Percentiles rank a stretch among this genome's conserved stretches.
phyloP scores from a whole-genome alignment of 1,140 invertebrate genomes.

The Hypothenemus hampei region DNA sequence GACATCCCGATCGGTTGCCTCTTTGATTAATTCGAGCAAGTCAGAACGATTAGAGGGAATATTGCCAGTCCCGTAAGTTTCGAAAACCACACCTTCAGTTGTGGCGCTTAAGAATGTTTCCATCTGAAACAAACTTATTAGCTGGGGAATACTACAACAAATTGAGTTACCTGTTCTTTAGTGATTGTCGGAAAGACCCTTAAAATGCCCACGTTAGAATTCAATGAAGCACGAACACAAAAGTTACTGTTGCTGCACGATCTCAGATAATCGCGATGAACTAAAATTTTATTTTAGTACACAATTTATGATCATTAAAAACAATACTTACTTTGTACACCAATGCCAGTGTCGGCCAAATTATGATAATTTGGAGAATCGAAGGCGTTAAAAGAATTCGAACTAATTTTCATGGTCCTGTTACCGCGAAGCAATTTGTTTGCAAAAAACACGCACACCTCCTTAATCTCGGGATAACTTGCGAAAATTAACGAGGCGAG shows the following conservation, averaged over 20 bases:
- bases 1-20: conserved; percentile 72
- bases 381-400: conserved; percentile 81
- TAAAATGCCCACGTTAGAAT: conserved; percentile 33
- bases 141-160: background rate
- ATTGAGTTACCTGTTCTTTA: conserved; percentile 31
- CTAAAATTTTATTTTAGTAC: conserved; percentile 17
- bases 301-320: background rate
- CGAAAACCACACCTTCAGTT: conserved; percentile 73
- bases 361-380: conserved; percentile 82
- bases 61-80: conserved; percentile 92
- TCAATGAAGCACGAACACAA: conserved; percentile 21
- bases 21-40: conserved; percentile 67
- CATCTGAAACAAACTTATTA: conserved; percentile 46
- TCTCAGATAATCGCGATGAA: conserved; percentile 27
- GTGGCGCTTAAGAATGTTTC: conserved; percentile 76
- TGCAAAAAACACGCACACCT: conserved; percentile 90
- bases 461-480: conserved; percentile 86
- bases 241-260: conserved; percentile 4
- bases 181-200: conserved; percentile 39
- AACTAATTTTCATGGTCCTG: conserved; percentile 79
- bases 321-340: conserved; percentile 53
- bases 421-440: conserved; percentile 88
- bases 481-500: conserved; percentile 85
- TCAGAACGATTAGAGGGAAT: conserved; percentile 81
- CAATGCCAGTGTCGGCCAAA: conserved; percentile 77